Base-by-base conservation (phyloP, 2,888 invertebrate species). In the Nomada lathburiana region DNA sequence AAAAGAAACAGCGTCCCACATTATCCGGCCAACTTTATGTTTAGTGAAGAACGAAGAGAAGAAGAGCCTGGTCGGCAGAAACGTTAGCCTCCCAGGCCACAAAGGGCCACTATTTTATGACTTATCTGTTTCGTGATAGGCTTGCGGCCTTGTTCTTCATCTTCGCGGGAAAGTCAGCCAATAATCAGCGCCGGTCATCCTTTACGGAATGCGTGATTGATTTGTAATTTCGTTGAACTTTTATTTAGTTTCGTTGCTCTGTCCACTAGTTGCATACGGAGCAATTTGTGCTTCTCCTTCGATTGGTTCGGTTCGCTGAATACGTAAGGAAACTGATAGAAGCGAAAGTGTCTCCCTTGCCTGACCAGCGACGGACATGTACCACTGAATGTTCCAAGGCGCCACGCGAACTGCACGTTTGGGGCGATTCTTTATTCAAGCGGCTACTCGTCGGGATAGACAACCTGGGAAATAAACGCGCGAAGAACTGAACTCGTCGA, bases 121-220 rank as follows among this genome's bases (percentile, higher is more conserved):
- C 57, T 72, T 76, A 79, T 79, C 75, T 59, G 75, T 63, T 75
- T 74, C 55, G 67, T n/a, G 68, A 26, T 79, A 63, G 36, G 36
- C 36, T 36, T 44, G 23, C 50, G 50, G 47, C 11, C 53, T 20
- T 59, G 83, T 85, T 76, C 83, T 79, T 85, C 86, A 75, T 85
- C 83, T 68, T 82, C 82, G 79, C 74, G 59, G 50, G 29, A 65
- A 64, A 70, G 72, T 59, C 71, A 50, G 82, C 47, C 72, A 50
- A 76, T 74, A 85, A 85, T 85, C 85, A 76, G 64, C 53, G 72
- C 26, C 18, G 20, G 64, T 72, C 68, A 79, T 85, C 79, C 79
- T 69, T 82, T 72, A 82, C 7, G 36, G 18, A 50, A 50, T 13
- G 16, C 16, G 16, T 3, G 16, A 5, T 50, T 50, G 18, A 50